Base-by-base conservation (phyloP, 1,140 invertebrate species). In the Tetraneura akinire region DNA sequence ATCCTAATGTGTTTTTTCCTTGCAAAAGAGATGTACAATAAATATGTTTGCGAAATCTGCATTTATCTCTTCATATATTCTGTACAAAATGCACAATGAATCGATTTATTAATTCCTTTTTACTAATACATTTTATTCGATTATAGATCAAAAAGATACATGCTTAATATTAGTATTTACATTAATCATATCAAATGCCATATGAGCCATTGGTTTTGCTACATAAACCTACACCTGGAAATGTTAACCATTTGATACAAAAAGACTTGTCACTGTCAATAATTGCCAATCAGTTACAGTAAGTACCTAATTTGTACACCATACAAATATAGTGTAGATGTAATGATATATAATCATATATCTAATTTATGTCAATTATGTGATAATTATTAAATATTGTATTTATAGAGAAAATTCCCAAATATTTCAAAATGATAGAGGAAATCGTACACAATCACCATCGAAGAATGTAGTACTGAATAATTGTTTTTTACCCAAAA, bases 121-220 rank as follows among this genome's bases (percentile, higher is more conserved):
- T n/a, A n/a, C n/a, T n/a, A n/a, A n/a, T n/a, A n/a, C n/a, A n/a
- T n/a, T n/a, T n/a, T n/a, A n/a, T n/a, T 11, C 49, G 23, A 51
- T 49, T 51, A 5, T 51, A 71, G 68, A 3, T 14, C 3, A 8
- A 32, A 18, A 23, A 51, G 68, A 49, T 47, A 68, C 42, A 51
- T 71, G 45, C 51, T 71, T 51, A 51, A 71, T 13, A n/a, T 4
- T 10, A 29, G 29, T 1, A 5, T 13, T 18, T 8, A 51, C 45
- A 51, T 51, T 45, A 29, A 71, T 51, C 68, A 49, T 71, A 42
- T 29, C 68, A 71, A 71, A 71, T 71, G 68, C 45, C 45, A 49
- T 71, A 71, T 71, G 68, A 71, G 47, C 68, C 68, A 13, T 13
- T 51, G 21, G 45, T 71, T 71, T 49, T 71, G 16, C 16, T 71